Evolutionary conservation across 2,888 invertebrate genomes (phyloP).

Genomic region (Tryphoninae sp.): DNA sequence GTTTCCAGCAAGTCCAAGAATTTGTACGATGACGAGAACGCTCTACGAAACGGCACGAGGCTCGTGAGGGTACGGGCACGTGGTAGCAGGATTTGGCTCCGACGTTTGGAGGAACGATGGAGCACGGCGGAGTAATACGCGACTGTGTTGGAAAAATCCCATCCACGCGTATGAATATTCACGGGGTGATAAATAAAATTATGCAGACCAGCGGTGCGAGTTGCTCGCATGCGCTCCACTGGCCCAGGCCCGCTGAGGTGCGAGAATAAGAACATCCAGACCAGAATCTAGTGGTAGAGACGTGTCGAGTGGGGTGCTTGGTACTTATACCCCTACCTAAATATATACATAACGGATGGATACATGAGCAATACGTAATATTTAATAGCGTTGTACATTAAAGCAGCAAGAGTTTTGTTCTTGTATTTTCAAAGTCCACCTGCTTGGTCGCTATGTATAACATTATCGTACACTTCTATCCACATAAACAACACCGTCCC

Average conservation of each 20-base stretch:
- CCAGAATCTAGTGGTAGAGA: slow-evolving; percentile 1
- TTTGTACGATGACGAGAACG: neutral
- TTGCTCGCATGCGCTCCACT: neutral
- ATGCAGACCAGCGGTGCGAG: slow-evolving; percentile 57
- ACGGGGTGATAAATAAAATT: slow-evolving; percentile 69
- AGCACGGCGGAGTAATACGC: neutral
- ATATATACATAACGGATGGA: neutral
- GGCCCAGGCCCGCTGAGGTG: slow-evolving; percentile 31
- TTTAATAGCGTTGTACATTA: neutral
- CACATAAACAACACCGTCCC: neutral
- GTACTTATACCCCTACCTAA: slow-evolving; percentile 1
- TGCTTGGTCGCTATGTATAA: neutral
- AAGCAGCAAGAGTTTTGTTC: neutral
- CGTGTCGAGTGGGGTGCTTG: neutral
- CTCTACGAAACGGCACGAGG: neutral
- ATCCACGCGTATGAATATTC: slow-evolving; percentile 71
- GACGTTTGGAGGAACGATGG: neutral
- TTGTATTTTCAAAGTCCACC: neutral
- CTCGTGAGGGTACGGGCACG: neutral
- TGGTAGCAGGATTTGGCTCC: neutral
- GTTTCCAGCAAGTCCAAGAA: too few relatives aligned
- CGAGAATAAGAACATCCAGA: slow-evolving; percentile 22
- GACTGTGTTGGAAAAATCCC: slow-evolving; percentile 65
- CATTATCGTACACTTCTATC: neutral
- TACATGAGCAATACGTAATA: slow-evolving; percentile 6